Percentiles rank a stretch among this genome's conserved stretches.
Evolutionary conservation across 2,113 vertebrate species (phyloP).

Genomic region (Silurus meridionalis): DNA sequence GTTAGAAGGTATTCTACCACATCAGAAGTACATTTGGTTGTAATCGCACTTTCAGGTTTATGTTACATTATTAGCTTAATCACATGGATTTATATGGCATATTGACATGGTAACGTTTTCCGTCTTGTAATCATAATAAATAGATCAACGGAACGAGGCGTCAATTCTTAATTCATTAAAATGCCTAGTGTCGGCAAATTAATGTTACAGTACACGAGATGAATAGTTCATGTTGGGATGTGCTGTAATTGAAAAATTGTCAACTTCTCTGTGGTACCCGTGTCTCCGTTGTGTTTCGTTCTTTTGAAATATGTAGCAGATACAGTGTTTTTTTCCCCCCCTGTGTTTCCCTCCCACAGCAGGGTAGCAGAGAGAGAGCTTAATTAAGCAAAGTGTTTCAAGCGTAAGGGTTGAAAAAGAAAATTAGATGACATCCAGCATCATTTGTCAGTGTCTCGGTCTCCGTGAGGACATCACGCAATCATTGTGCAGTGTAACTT

Average conservation of each 20-base stretch:
- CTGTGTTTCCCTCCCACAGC: conserved; percentile 30
- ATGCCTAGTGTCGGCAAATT: background rate
- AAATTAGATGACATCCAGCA: conserved; percentile 64
- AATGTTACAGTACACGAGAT: background rate
- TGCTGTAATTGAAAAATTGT: background rate
- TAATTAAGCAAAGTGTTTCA: conserved; percentile 71
- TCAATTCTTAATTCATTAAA: background rate
- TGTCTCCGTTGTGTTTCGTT: background rate
- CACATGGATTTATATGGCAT: background rate
- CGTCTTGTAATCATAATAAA: background rate
- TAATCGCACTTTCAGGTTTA: background rate
- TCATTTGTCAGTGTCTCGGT: conserved; percentile 65
- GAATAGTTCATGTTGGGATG: background rate
- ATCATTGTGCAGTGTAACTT: conserved; percentile 54
- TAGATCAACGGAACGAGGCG: background rate
- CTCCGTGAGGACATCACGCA: conserved; percentile 49
- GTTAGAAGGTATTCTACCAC: background rate
- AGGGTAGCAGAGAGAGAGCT: conserved; percentile 54
- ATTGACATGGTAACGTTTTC: background rate
- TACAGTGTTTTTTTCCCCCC: conserved; percentile 12
- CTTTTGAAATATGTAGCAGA: conserved; percentile 36
- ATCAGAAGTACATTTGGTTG: background rate
- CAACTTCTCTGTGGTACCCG: background rate
- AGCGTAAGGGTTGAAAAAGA: conserved; percentile 65
- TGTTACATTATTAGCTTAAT: background rate